Evolutionary conservation across 2,113 vertebrate species (phyloP).

Genomic region (Crocuta crocuta): DNA sequence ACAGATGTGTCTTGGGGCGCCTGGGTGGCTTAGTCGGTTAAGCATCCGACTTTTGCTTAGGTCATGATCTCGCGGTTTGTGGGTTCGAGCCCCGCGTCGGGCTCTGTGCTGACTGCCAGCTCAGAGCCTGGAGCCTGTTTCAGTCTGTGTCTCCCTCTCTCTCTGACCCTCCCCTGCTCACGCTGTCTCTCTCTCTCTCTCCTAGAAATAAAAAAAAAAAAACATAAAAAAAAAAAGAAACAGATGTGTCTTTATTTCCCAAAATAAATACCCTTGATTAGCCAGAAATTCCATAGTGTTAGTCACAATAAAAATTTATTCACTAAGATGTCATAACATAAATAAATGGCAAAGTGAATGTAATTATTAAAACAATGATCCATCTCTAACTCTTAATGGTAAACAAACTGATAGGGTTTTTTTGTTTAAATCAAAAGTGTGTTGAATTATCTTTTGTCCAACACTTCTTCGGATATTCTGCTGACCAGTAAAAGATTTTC

Average conservation of each 20-base stretch:
- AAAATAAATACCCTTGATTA: slow-evolving; percentile 50
- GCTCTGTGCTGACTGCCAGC: no score
- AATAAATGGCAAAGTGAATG: slow-evolving; percentile 38
- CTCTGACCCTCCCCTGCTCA: no score
- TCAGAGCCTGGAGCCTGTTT: no score
- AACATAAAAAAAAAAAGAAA: neutral
- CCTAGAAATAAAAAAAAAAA: no score
- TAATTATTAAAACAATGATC: slow-evolving; percentile 49
- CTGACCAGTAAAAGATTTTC: neutral
- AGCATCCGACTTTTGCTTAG: no score
- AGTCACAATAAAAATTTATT: slow-evolving; percentile 36
- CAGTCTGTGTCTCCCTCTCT: no score
- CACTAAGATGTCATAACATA: slow-evolving; percentile 2
- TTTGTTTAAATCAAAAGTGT: slow-evolving; percentile 27
- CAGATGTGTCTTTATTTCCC: slow-evolving; percentile 29
- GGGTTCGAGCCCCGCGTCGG: no score
- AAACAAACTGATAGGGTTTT: neutral
- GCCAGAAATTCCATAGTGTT: neutral
- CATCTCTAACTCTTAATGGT: neutral
- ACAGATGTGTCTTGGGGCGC: neutral
- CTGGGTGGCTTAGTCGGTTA: no score
- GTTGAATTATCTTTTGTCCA: neutral
- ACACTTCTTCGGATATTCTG: neutral
- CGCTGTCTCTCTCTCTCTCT: no score
- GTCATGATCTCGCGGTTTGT: no score